Conservation (phyloP, 2,113 vertebrate genomes). For the Lucifuga dentata region DNA sequence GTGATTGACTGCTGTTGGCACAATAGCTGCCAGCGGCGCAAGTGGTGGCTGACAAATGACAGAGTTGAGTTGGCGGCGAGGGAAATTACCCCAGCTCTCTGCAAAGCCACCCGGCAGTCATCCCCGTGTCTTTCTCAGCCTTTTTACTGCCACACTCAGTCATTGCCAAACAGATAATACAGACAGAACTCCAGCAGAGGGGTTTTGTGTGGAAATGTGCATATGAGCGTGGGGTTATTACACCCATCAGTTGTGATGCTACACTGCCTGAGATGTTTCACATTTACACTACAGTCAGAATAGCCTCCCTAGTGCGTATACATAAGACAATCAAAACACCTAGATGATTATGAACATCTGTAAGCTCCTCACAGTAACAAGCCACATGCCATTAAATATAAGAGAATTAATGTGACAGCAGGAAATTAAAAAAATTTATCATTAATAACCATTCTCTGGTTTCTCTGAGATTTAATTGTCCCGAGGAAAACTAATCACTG, state of each 20-base stretch:
- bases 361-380: slow-evolving; percentile 17
- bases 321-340: slow-evolving; percentile 47
- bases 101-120: slow-evolving; percentile 75
- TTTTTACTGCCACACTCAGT: slow-evolving; percentile 79
- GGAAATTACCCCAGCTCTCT: slow-evolving; percentile 78
- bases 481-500: slow-evolving; percentile 61
- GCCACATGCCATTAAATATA: slow-evolving; percentile 40
- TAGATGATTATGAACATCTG: slow-evolving; percentile 56
- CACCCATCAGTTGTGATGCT: slow-evolving; percentile 55
- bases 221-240: slow-evolving; percentile 61
- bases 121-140: slow-evolving; percentile 70
- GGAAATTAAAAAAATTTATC: slow-evolving; percentile 34
- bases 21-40: slow-evolving; percentile 76
- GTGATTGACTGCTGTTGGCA: slow-evolving; percentile 82
- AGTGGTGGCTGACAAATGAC: slow-evolving; percentile 79
- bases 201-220: slow-evolving; percentile 51
- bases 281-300: slow-evolving; percentile 49
- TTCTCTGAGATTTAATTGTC: slow-evolving; percentile 61
- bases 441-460: slow-evolving; percentile 50
- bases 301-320: slow-evolving; percentile 41
- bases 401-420: slow-evolving; percentile 52
- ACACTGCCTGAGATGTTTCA: slow-evolving; percentile 35
- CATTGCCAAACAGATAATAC: slow-evolving; percentile 76
- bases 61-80: slow-evolving; percentile 61
- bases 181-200: slow-evolving; percentile 52